Evolutionary conservation across 2,888 invertebrate species (phyloP), one percentile per base, ranked within the genome.

Genomic region (Nemapogon koenigi): DNA sequence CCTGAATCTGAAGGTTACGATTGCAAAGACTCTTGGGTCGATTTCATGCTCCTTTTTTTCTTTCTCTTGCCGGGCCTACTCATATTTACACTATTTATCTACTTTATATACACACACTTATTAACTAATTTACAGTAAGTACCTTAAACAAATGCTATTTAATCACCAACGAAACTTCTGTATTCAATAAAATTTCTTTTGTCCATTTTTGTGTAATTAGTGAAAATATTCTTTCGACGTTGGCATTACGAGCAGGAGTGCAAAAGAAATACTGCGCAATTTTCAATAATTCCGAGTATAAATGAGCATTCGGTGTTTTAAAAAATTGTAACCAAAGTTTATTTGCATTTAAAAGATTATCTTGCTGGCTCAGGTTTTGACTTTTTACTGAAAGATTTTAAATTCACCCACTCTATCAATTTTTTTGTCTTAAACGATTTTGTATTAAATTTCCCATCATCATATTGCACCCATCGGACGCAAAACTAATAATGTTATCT

Each of bases 231-330:
- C 44, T 42, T 33, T 47, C 44, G 15, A 46, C 44, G 32, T 43
- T 37, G 31, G 42, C 42, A 42, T 47, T 46, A 41, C 46, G 44
- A 17, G 43, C 45, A 6, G 43, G 36, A 31, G 43, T 43, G 41
- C 46, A 43, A 45, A 48, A 46, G 35, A 47, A 47, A 43, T 44
- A 44, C 31, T 45, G 45, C 26, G 42, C 43, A 37, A 47, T 46
- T 41, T 46, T 47, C 18, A 43, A 38, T 30, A 48, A 44, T 44
- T 47, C 39, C 25, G 41, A 41, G 22, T 39, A 42, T 39, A 42
- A 39, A 42, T 42, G n/a, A 6, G 39, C 28, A 42, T 42, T 42
- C 16, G 41, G 40, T 26, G 37, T 40, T 40, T 16, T 37, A 37
- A 37, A 33, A 36, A 39, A 39, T 42, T 37, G 45, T 46, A 43